phyloP scores from a whole-genome alignment of 2,113 vertebrate species.

The Lamprologus sp. region DNA sequence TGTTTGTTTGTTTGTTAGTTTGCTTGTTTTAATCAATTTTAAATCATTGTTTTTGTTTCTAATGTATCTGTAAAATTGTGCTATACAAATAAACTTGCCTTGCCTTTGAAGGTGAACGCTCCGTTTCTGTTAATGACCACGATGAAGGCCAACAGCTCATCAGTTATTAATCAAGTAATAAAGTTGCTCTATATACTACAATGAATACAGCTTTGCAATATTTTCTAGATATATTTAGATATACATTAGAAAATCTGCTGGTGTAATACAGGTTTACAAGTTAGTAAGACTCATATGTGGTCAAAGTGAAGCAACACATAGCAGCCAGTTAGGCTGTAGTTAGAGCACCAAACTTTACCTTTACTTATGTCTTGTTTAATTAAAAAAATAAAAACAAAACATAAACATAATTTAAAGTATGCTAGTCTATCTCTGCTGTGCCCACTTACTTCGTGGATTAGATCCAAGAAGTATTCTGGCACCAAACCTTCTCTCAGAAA shows the following conservation, averaged over 20 bases:
- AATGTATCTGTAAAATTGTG: too few species aligned
- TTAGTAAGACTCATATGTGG: neutral
- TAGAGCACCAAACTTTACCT: neutral
- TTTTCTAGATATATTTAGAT: neutral
- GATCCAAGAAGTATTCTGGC: neutral
- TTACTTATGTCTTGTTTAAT: fast-evolving
- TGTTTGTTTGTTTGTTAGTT: fast-evolving
- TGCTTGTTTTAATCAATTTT: fast-evolving
- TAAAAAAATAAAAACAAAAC: neutral
- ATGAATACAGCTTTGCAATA: neutral
- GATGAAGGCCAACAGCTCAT: neutral
- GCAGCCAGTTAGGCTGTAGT: neutral
- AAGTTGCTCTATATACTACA: neutral
- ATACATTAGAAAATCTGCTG: neutral
- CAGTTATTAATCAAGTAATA: neutral
- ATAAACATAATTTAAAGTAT: neutral
- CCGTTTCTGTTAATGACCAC: neutral
- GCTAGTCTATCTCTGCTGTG: neutral
- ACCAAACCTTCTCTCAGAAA: neutral
- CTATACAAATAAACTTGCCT: too few species aligned
- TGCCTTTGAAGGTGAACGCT: neutral
- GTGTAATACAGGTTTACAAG: neutral
- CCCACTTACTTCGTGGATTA: neutral
- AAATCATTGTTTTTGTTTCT: too few species aligned
- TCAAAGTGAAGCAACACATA: neutral